Base-by-base conservation (phyloP, 2,113 vertebrate species). In the Cricetomys ansorgei region DNA sequence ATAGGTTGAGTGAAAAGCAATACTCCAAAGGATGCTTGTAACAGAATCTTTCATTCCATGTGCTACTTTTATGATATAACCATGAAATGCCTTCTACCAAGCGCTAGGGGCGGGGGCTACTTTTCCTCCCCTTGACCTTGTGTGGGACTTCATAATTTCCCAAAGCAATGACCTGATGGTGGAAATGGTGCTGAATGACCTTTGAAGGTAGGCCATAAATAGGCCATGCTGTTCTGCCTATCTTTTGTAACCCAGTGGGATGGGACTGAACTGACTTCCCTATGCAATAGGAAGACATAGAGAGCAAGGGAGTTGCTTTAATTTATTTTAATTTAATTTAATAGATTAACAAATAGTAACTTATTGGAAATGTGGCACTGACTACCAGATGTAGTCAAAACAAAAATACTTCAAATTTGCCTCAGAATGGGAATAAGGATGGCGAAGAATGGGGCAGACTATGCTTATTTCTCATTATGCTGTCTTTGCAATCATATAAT, bases 291-390 rank as follows among this genome's bases (percentile, higher is more conserved):
- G 43, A 89, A 92, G 53, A 81, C 88, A 40, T 1, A 80, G 65
- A 73, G 91, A 89, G n/a, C 37, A 29, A 3, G 25, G 0, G 84
- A 50, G 48, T 75, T 69, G 53, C 67, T 55, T n/a, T n/a, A n/a
- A n/a, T n/a, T n/a, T n/a, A n/a, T n/a, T n/a, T n/a, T n/a, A n/a
- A n/a, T n/a, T n/a, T n/a, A n/a, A n/a, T n/a, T n/a, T n/a, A n/a
- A n/a, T n/a, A 67, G 88, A 86, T 87, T 76, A 96, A 79, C 62
- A 91, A 86, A 88, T 7, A 91, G 40, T 23, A 69, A 67, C 70
- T 96, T 81, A 62, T 77, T 77, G 55, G 43, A 95, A 95, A 81
- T 37, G 50, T 9, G 1, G 67, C 27, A 17, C 50, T 77, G 89
- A 86, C 19, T 27, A 43, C 43, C 72, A 89, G 85, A 91, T 7